phyloP scores from a whole-genome alignment of 2,113 vertebrate genomes.

The Semnornis frantzii region DNA sequence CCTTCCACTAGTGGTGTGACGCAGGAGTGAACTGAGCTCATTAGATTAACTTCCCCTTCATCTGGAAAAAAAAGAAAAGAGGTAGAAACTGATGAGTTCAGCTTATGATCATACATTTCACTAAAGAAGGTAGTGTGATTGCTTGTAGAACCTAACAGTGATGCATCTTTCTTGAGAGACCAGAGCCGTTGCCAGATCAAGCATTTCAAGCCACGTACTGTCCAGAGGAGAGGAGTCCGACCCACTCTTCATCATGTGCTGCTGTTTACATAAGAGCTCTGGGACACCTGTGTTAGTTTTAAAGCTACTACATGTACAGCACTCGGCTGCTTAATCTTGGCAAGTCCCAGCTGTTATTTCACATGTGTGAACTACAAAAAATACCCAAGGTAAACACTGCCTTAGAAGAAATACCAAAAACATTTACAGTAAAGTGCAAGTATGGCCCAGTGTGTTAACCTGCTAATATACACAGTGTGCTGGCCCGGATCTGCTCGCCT shows the following conservation, averaged over 20 bases:
- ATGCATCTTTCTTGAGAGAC: constrained; percentile 34
- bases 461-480: constrained; percentile 50
- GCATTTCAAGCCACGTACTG: constrained; percentile 9
- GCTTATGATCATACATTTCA: not conserved
- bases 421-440: constrained; percentile 69
- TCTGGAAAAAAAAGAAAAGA: not conserved
- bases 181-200: constrained; percentile 27
- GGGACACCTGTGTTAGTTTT: constrained; percentile 76
- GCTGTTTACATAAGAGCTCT: constrained; percentile 66
- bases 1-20: constrained; percentile 26
- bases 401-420: constrained; percentile 68
- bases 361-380: constrained; percentile 69
- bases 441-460: constrained; percentile 52
- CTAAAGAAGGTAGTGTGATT: not conserved
- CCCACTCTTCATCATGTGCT: constrained; percentile 63
- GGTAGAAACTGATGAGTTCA: not conserved
- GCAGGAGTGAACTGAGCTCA: constrained; percentile 31
- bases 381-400: constrained; percentile 71
- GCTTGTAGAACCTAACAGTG: not conserved
- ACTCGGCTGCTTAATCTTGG: constrained; percentile 60
- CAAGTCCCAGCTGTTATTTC: constrained; percentile 74
- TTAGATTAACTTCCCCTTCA: not conserved
- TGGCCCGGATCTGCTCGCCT: constrained; percentile 20
- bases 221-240: constrained; percentile 44
- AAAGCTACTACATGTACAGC: constrained; percentile 62